These are phyloP conservation scores for Melinopterus prodromus DNA, from an alignment of 2,888 invertebrate species.

Conservation along the genomic window DNA sequence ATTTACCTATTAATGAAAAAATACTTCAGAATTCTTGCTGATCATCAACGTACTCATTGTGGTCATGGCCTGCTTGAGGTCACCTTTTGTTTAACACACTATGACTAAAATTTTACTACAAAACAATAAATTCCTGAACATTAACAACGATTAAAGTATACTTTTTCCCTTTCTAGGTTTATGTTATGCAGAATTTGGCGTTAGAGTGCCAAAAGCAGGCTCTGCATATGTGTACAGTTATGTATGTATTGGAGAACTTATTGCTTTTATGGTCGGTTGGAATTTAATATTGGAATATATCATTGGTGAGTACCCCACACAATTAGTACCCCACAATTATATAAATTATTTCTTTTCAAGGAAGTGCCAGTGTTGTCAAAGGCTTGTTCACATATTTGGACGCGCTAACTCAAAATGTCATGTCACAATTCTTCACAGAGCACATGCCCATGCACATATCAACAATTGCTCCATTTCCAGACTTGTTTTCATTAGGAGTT, in stretches of 20 bases:
- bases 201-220: constrained; percentile 88
- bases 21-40: no score
- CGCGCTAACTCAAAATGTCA: constrained; percentile 70
- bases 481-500: constrained; percentile 78
- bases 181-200: constrained; percentile 92
- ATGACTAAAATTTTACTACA: background rate
- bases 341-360: constrained; percentile 60
- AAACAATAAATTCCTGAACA: background rate
- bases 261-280: constrained; percentile 94
- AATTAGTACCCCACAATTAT: background rate
- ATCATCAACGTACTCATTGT: no score
- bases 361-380: constrained; percentile 85
- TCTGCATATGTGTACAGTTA: constrained; percentile 95
- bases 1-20: no score
- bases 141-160: background rate
- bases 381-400: constrained; percentile 83
- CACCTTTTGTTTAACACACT: no score
- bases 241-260: constrained; percentile 90
- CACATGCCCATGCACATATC: constrained; percentile 72
- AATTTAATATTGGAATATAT: constrained; percentile 90
- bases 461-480: constrained; percentile 76
- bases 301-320: constrained; percentile 68
- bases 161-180: constrained; percentile 65
- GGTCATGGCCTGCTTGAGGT: no score
- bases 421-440: constrained; percentile 69